A percentile compares a stretch with the other conserved stretches of the same genome.
Evolutionary conservation across 2,113 vertebrate genomes (phyloP).

Genomic region (Proteles cristata): DNA sequence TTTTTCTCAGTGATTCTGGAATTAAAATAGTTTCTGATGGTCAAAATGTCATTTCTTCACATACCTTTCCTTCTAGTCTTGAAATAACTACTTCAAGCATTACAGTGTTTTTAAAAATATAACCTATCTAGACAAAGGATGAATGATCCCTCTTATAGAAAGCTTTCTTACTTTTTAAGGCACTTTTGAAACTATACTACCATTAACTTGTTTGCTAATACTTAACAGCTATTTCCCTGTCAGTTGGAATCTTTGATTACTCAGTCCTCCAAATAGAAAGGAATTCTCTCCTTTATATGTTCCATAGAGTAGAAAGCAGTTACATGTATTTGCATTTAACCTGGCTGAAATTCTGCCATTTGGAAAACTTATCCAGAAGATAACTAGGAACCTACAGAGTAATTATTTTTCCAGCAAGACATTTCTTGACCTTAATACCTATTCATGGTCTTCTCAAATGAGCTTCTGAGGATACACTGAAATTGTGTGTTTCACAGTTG

Average conservation of each 20-base stretch:
- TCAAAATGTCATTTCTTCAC: conserved; percentile 43
- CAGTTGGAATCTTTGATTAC: conserved; percentile 48
- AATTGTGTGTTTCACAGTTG: background rate
- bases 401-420: conserved; percentile 1
- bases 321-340: background rate
- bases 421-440: background rate
- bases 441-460: background rate
- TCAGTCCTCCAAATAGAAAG: conserved; percentile 44
- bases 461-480: background rate
- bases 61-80: conserved; percentile 46
- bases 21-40: conserved; percentile 47
- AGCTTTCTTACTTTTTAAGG: conserved; percentile 27
- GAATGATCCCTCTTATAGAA: conserved; percentile 31
- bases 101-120: conserved; percentile 21
- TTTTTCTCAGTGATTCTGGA: conserved; percentile 47
- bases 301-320: background rate
- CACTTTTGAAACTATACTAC: conserved; percentile 54
- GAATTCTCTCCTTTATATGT: conserved; percentile 20
- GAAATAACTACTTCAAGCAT: conserved; percentile 50
- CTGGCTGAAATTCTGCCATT: conserved; percentile 28
- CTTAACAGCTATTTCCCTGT: conserved; percentile 47
- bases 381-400: conserved; percentile 20
- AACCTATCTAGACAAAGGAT: background rate
- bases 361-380: conserved; percentile 53
- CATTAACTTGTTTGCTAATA: conserved; percentile 32